Evolutionary conservation across 2,888 invertebrate species (phyloP), one percentile per base, ranked within the genome.

Genomic region (Cotesia congregata): DNA sequence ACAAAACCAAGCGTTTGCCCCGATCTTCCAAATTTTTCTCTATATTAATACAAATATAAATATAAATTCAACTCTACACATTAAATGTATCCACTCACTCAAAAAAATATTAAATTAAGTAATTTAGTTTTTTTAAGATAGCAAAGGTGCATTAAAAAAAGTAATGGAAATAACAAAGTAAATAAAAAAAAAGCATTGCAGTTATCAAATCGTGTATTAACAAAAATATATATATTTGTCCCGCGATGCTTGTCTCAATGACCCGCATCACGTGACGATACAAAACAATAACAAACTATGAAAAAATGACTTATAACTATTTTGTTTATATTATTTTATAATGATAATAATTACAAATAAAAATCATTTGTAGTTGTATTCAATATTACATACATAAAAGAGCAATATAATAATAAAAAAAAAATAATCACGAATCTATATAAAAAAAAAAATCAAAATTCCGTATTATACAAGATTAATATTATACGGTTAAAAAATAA

Each of bases 231-330:
- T 80, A 73, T 78, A 71, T 79, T 71, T 72, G 41, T 72, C 62
- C 75, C 67, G 69, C 7, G 75, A 72, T 75, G 72, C 75, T 59
- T 77, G 72, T 74, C 74, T 61, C 77, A n/a, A 62, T 62, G 3
- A 62, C 15, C 20, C 15, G 85, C 86, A 83, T 86, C 88, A 88
- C 86, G 87, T 87, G 87, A 87, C 86, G 50, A 50, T 50, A 50
- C 50, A 50, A 50, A 88, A 88, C 87, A 84, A 87, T 87, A 88
- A 88, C 86, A 87, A 87, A 88, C 86, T 88, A 88, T 88, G 83
- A 86, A 87, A 88, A 76, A 77, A 77, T 79, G 83, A 79, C 83
- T 84, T 85, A 85, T 84, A 85, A 40, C 17, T 65, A 20, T 65
- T 39, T 65, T 65, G 5, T 50, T 15, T 30, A 30, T n/a, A 60